phyloP scores from a whole-genome alignment of 2,888 invertebrate genomes.

The Tupiocoris notatus region DNA sequence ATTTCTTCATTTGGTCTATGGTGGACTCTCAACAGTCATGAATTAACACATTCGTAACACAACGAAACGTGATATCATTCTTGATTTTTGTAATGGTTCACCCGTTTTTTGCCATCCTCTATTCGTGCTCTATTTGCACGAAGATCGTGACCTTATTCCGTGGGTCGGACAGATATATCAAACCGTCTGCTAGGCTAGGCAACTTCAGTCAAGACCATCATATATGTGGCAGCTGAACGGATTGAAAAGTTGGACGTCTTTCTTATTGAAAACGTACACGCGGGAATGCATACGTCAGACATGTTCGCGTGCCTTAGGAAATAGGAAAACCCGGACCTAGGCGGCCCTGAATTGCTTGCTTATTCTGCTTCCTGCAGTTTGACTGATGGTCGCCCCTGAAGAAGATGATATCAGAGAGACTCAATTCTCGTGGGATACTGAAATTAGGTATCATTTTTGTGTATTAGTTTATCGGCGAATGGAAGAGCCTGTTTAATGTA shows the following conservation, averaged over 20 bases:
- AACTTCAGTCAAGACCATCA: too few relatives aligned
- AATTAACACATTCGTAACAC: too few relatives aligned
- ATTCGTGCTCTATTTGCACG: too few relatives aligned
- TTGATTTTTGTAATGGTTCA: too few relatives aligned
- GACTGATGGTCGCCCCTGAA: background rate
- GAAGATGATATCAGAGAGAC: background rate
- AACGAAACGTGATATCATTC: too few relatives aligned
- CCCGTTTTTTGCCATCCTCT: too few relatives aligned
- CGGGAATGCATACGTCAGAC: background rate
- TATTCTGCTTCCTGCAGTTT: background rate
- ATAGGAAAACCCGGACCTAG: background rate
- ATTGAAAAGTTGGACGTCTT: background rate
- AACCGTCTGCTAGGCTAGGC: background rate
- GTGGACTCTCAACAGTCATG: too few relatives aligned
- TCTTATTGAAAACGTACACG: background rate
- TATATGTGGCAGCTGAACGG: background rate
- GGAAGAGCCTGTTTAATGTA: too few relatives aligned
- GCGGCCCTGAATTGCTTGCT: background rate
- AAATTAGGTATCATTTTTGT: too few relatives aligned
- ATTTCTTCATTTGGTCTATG: too few relatives aligned
- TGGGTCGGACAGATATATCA: background rate
- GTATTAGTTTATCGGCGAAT: too few relatives aligned
- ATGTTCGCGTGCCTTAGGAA: background rate
- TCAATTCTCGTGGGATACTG: constrained; percentile 28
- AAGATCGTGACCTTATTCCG: background rate